phyloP scores from a whole-genome alignment of 2,888 invertebrate genomes.

The Thera britannica region DNA sequence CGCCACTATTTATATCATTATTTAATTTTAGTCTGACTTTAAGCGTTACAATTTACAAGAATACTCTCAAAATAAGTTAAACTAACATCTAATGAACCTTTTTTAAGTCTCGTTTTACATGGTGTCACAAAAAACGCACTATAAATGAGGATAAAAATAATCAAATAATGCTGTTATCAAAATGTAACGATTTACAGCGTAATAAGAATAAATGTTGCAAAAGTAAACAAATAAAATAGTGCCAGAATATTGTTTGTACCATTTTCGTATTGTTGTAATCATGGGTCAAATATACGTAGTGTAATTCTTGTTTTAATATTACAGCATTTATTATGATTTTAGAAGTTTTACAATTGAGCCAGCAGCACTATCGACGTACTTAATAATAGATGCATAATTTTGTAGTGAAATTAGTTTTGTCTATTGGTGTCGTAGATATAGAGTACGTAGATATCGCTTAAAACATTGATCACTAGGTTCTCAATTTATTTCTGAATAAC shows the following conservation, averaged over 20 bases:
- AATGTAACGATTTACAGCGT: slow-evolving; percentile 10
- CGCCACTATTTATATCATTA: slow-evolving; percentile 70
- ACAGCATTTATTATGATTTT: slow-evolving; percentile 72
- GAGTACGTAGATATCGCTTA: slow-evolving; percentile 12
- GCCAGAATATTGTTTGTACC: slow-evolving; percentile 52
- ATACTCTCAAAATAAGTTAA: slow-evolving; percentile 49
- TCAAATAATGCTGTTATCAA: neutral
- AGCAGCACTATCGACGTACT: slow-evolving; percentile 72
- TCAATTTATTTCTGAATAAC: slow-evolving; percentile 20
- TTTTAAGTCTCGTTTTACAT: neutral
- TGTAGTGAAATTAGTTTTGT: slow-evolving; percentile 10
- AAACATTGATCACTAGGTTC: slow-evolving; percentile 35
- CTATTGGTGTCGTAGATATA: slow-evolving; percentile 4
- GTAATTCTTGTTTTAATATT: slow-evolving; percentile 50
- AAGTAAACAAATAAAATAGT: slow-evolving; percentile 55
- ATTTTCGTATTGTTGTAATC: slow-evolving; percentile 43
- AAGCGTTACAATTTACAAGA: slow-evolving; percentile 60
- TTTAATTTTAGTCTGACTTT: slow-evolving; percentile 59
- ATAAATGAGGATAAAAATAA: neutral
- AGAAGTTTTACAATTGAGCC: slow-evolving; percentile 50
- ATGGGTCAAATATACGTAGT: slow-evolving; percentile 42
- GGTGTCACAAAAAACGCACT: neutral
- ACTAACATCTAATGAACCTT: slow-evolving; percentile 7
- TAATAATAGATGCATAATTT: slow-evolving; percentile 40
- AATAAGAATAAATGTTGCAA: slow-evolving; percentile 34